Percentiles rank a stretch among this genome's conserved stretches.
phyloP scores from a whole-genome alignment of 2,797 vertebrate genomes.

The Myotis daubentonii region DNA sequence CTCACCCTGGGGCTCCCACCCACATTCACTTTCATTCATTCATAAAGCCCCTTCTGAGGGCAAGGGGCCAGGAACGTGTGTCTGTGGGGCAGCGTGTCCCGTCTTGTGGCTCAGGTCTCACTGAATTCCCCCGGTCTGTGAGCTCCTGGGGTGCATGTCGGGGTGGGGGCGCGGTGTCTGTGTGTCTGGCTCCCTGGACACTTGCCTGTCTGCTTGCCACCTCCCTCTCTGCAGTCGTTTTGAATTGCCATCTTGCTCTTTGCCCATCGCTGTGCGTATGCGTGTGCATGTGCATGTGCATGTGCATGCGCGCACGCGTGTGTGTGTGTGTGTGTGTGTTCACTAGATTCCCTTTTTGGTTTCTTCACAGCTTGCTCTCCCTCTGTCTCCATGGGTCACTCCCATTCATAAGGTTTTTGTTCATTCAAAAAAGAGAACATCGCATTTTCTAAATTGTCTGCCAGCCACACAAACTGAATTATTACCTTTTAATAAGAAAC shows the following conservation, averaged over 20 bases:
- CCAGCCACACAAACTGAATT: background rate
- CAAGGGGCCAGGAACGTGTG: accelerated
- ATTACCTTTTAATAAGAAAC: background rate
- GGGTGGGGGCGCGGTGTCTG: accelerated
- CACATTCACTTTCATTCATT: background rate
- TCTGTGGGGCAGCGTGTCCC: accelerated
- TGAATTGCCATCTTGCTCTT: background rate
- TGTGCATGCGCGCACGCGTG: background rate
- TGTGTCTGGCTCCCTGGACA: background rate
- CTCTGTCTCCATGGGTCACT: background rate
- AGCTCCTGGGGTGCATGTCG: background rate
- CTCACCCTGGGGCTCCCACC: background rate
- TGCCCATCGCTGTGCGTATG: background rate
- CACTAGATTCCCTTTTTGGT: background rate
- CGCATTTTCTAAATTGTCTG: background rate
- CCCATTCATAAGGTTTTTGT: constrained; percentile 27
- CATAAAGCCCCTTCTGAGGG: background rate
- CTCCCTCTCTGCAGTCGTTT: background rate
- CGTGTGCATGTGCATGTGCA: no score
- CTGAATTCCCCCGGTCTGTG: background rate
- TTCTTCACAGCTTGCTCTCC: background rate
- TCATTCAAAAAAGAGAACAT: constrained; percentile 48
- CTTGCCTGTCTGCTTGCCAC: background rate
- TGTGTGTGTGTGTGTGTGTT: background rate
- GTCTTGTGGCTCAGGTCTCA: background rate